Evolutionary conservation across 2,888 invertebrate species (phyloP).

Genomic region (Tricholauxania praeusta): DNA sequence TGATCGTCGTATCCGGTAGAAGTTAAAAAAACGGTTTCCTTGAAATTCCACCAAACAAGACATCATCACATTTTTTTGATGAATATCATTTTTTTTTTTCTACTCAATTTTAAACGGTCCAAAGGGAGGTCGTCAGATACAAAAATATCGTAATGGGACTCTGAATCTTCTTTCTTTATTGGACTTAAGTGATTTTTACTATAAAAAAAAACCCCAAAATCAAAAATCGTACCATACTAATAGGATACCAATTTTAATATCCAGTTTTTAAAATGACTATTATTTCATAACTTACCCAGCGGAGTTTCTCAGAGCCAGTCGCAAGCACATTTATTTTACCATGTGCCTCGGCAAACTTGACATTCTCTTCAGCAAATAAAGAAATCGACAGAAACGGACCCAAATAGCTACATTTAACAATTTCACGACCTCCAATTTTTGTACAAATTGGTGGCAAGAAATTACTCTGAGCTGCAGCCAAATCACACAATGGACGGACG

Average conservation of each 20-base stretch:
- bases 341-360: constrained; percentile 85
- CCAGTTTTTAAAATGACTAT: not conserved
- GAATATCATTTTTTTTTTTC: too few relatives aligned
- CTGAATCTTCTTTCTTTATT: too few relatives aligned
- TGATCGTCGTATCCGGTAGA: too few relatives aligned
- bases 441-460: constrained; percentile 81
- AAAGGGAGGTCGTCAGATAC: too few relatives aligned
- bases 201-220: too few relatives aligned
- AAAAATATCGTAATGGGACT: too few relatives aligned
- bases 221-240: too few relatives aligned
- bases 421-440: constrained; percentile 85
- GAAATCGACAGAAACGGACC: constrained; percentile 94
- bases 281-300: constrained; percentile 59
- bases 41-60: too few relatives aligned
- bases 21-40: too few relatives aligned
- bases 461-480: constrained; percentile 76
- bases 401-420: constrained; percentile 85
- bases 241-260: not conserved
- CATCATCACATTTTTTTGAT: too few relatives aligned
- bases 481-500: constrained; percentile 81
- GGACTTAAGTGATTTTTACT: too few relatives aligned
- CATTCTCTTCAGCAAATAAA: constrained; percentile 93
- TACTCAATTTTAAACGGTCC: too few relatives aligned
- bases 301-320: constrained; percentile 56
- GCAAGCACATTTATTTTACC: constrained; percentile 59